Base-by-base conservation (phyloP, 1,140 invertebrate species). In the Ylistrum balloti region DNA sequence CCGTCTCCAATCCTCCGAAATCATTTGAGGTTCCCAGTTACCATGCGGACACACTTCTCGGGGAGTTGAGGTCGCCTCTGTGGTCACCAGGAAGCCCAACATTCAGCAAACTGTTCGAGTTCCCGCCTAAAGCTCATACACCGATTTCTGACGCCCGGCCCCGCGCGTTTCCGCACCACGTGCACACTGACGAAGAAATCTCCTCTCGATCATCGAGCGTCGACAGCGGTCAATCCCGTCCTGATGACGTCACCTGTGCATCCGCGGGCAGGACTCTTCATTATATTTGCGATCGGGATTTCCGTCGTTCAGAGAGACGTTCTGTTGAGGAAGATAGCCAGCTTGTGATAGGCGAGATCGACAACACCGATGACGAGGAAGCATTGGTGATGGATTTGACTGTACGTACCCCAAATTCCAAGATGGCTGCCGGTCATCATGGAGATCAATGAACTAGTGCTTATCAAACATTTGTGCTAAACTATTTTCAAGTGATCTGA, bases 31-130 rank as follows among this genome's bases (percentile, higher is more conserved):
- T 7, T 28, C 56, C 9, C 56, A 74, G 56, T 74, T 74, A 28
- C 56, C 56, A 74, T 28, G 56, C 22, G 28, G 56, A 74, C n/a
- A 28, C 56, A 17, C 56, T 74, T 1, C 22, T 74, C n/a, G 56
- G 56, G 22, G 56, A 74, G 56, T 74, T 74, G 56, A 74, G 28
- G n/a, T 74, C 56, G 22, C 56, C 56, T 28, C 56, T 74, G 5
- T 74, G 56, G 56, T 74, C 56, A 7, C 56, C 56, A 22, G 56
- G 56, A 28, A 74, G 56, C 28, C 56, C 56, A n/a, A 74, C 56
- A 22, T 74, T 74, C 56, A 74, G 56, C 56, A 74, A 74, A 28
- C 56, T 74, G 56, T 74, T 74, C n/a, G 56, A 74, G 56, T 74
- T 74, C 11, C 56, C 56, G 17, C 56, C 56, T 1, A 74, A 74